Evolutionary conservation across 2,888 invertebrate species (phyloP).

Genomic region (Pollenia griseotomentosa): DNA sequence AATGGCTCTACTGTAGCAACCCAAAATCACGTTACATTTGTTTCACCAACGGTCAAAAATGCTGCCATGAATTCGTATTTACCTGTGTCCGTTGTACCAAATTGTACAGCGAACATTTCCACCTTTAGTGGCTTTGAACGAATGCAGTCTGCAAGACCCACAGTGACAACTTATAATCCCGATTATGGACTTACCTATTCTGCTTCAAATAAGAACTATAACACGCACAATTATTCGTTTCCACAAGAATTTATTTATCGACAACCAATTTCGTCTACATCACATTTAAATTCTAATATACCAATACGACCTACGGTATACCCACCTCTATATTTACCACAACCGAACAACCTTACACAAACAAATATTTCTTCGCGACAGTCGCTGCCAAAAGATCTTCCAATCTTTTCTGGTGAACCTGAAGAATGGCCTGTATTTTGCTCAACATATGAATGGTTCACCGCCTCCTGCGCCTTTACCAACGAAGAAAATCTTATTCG

Average conservation of each 20-base stretch:
- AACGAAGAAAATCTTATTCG: conserved; percentile 37
- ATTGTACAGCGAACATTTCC: conserved; percentile 2
- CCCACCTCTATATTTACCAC: neutral
- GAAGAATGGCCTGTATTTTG: conserved; percentile 47
- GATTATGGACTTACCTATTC: conserved; percentile 11
- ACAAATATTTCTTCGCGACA: conserved; percentile 20
- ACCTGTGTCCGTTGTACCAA: conserved; percentile 18
- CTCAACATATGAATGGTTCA: conserved; percentile 43
- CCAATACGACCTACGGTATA: neutral
- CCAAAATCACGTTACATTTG: conserved; percentile 18
- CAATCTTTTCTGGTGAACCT: conserved; percentile 39
- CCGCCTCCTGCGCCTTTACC: conserved; percentile 22
- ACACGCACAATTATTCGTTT: conserved; percentile 3
- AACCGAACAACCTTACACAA: conserved; percentile 11
- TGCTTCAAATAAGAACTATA: conserved; percentile 56
- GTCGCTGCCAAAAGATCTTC: conserved; percentile 44
- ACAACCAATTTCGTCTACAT: neutral
- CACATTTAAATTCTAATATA: neutral
- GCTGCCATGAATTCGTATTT: neutral
- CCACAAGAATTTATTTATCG: conserved; percentile 20
- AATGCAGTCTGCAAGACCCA: conserved; percentile 18
- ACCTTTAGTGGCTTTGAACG: conserved; percentile 17
- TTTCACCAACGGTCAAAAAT: conserved; percentile 13
- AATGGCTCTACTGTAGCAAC: neutral
- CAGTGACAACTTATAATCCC: neutral